phyloP scores from a whole-genome alignment of 2,113 vertebrate species.

The Clarias batrachus region DNA sequence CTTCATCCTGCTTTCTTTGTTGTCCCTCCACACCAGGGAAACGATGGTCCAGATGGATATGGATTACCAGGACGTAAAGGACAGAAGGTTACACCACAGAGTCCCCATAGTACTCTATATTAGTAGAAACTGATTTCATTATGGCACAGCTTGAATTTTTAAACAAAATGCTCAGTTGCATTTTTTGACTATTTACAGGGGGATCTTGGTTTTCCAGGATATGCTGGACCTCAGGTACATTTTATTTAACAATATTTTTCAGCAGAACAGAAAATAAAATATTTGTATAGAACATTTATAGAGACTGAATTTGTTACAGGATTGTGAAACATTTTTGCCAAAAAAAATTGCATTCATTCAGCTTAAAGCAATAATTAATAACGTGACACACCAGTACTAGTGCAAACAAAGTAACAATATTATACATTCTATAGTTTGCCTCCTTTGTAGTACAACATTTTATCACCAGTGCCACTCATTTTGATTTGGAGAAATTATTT shows the following conservation, averaged over 20 bases:
- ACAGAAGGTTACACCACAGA: conserved; percentile 2
- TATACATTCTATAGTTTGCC: background rate
- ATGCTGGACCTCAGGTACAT: conserved; percentile 77
- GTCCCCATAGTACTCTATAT: background rate
- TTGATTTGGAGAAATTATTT: too few species aligned
- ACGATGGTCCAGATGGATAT: conserved; percentile 66
- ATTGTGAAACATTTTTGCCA: background rate
- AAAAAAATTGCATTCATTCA: background rate
- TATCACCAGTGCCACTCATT: too few species aligned
- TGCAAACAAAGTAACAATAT: background rate
- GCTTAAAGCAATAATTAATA: background rate
- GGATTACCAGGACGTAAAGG: conserved; percentile 73
- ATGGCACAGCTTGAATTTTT: background rate
- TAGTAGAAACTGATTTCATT: background rate
- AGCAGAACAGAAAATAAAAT: background rate
- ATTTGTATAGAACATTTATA: background rate
- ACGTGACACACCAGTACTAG: background rate
- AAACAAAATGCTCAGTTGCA: background rate
- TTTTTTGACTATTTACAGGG: conserved; percentile 68
- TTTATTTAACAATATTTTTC: background rate
- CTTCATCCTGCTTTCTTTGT: background rate
- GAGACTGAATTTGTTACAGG: background rate
- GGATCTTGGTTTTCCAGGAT: conserved; percentile 78
- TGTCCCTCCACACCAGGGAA: conserved; percentile 51
- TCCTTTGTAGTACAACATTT: too few species aligned